Evolutionary conservation across 2,888 invertebrate genomes (phyloP).

Genomic region (Choreutis nemorana): DNA sequence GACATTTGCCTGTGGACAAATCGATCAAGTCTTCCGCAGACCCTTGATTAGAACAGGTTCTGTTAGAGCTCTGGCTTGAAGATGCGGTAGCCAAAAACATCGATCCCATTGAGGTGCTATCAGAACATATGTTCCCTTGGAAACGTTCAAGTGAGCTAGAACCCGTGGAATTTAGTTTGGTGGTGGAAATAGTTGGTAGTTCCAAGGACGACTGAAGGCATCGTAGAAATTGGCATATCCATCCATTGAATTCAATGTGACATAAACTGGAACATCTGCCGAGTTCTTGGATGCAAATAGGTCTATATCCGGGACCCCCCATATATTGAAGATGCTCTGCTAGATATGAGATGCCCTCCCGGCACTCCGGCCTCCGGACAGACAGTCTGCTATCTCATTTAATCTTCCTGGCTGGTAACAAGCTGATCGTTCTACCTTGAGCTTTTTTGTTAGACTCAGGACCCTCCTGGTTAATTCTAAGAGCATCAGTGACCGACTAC

Average conservation of each 20-base stretch:
- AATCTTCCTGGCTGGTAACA: slow-evolving; percentile 13
- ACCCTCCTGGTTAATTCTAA: slow-evolving; percentile 6
- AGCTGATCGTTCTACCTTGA: too few species aligned
- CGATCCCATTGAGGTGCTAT: slow-evolving; percentile 11
- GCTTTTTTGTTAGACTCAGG: too few species aligned
- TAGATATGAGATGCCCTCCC: not conserved
- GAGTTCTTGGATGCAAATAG: not conserved
- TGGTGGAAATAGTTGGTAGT: slow-evolving; percentile 17
- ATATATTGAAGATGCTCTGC: slow-evolving; percentile 1
- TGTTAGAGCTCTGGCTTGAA: slow-evolving; percentile 9
- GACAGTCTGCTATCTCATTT: slow-evolving; percentile 15
- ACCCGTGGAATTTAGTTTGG: slow-evolving; percentile 17
- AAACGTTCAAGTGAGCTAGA: slow-evolving; percentile 14
- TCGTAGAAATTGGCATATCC: slow-evolving; percentile 8
- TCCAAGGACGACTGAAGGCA: slow-evolving; percentile 17
- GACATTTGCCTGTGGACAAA: slow-evolving; percentile 6
- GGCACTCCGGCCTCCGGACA: slow-evolving; percentile 7
- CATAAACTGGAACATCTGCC: slow-evolving; percentile 3
- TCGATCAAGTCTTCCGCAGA: slow-evolving; percentile 9
- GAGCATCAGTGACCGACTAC: slow-evolving; percentile 10
- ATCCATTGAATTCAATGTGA: slow-evolving; percentile 5
- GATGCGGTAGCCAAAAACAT: slow-evolving; percentile 16
- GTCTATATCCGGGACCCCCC: slow-evolving; percentile 1
- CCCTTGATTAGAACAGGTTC: slow-evolving; percentile 8
- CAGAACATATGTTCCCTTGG: slow-evolving; percentile 6